Evolutionary conservation across 2,888 invertebrate species (phyloP), one percentile per base, ranked within the genome.

Genomic region (Chymomyza procnemis): DNA sequence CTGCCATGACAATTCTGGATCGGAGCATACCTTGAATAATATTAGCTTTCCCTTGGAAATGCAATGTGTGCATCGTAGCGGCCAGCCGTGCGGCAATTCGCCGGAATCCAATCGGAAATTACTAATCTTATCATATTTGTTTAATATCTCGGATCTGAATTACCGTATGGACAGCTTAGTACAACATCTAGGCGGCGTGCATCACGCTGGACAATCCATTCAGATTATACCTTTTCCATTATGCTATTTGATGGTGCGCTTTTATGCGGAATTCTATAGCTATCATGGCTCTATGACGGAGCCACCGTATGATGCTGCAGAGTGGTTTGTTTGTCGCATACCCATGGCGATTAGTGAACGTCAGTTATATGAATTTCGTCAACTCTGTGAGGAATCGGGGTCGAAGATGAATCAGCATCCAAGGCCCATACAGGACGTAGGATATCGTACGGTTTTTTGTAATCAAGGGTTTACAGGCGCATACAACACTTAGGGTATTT

Each of bases 271-370:
- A 52, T 94, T 93, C 76, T 93, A 92, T 75, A 91, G 91, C 54
- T 94, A 94, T 77, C 88, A 86, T 1, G 94, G 93, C 4, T 93
- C 94, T 0, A 80, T 93, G 1, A 92, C 92, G 0, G 92, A 92
- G 61, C 93, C 94, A 1, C 93, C 93, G 0, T 93, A 91, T 3
- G 92, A 93, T 75, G 92, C 92, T 1, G 92, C 92, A 1, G 91
- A 92, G 64, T 94, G 94, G 94, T 92, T 94, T 66, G 84, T 94
- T 12, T 91, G 92, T 58, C 92, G 93, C 0, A 91, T 92, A 79
- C 91, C 93, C 0, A 75, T 93, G 68, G 89, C 92, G 47, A 92
- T 94, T 61, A 92, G 93, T 1, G 88, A 91, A 8, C 87, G 88
- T 5, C 94, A 94, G 75, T 64, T 91, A 0, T 81, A 86, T 65